Percentiles rank a stretch among this genome's conserved stretches.
These are phyloP conservation scores for Puffinus mauretanicus DNA, from an alignment of 2,113 vertebrate species.

Conservation along the genomic window DNA sequence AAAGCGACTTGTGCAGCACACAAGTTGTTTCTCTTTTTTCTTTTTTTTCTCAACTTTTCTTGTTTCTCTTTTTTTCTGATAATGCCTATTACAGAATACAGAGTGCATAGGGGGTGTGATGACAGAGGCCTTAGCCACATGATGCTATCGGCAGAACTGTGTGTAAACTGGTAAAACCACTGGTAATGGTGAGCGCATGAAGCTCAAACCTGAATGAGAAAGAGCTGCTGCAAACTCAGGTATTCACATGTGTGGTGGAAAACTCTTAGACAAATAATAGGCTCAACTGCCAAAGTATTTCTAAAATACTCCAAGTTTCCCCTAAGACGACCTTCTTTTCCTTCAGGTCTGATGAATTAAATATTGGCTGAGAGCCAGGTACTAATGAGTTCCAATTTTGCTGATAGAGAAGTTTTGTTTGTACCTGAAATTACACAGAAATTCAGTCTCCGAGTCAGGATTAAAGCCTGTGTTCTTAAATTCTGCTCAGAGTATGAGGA, in stretches of 20 bases:
- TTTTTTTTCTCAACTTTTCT: neutral
- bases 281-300: neutral
- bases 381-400: neutral
- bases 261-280: neutral
- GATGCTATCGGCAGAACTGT: neutral
- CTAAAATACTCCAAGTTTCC: neutral
- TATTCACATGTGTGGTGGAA: rapidly evolving
- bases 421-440: neutral
- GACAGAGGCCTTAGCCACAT: neutral
- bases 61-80: neutral
- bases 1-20: neutral
- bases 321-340: neutral
- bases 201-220: neutral
- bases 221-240: neutral
- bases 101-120: neutral
- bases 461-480: neutral
- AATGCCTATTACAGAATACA: neutral
- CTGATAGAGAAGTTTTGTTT: neutral
- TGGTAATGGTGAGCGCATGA: neutral
- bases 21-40: no score
- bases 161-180: neutral
- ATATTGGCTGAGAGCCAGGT: neutral
- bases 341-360: neutral
- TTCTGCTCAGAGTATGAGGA: neutral
- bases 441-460: neutral